Evolutionary conservation across 2,888 invertebrate species (phyloP).

Genomic region (Drosophila putrida): DNA sequence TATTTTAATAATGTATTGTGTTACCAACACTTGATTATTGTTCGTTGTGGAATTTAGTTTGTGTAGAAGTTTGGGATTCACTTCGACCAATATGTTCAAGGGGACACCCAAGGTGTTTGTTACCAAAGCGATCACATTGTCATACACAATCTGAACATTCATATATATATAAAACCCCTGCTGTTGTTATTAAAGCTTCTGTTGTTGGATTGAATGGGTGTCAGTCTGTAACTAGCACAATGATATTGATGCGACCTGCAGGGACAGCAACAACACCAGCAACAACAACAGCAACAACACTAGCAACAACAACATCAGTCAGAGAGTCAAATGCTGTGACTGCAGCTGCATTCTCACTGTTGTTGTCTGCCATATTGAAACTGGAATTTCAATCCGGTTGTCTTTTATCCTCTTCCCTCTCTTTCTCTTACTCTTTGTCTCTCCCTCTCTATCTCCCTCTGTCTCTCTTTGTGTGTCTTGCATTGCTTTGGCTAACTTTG

Average conservation of each 20-base stretch:
- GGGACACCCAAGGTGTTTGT: background rate
- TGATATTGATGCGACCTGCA: slow-evolving; percentile 59
- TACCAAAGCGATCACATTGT: slow-evolving; percentile 27
- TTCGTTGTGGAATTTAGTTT: no score
- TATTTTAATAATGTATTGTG: no score
- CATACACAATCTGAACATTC: slow-evolving; percentile 19
- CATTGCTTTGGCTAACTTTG: slow-evolving; percentile 31
- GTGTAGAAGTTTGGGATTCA: no score
- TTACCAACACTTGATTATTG: no score
- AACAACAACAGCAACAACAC: slow-evolving; percentile 14
- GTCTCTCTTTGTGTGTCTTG: background rate
- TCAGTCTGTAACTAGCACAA: slow-evolving; percentile 74
- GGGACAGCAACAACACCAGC: slow-evolving; percentile 7
- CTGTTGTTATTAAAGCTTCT: background rate
- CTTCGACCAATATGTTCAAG: no score
- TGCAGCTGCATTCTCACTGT: slow-evolving; percentile 37
- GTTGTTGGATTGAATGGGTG: slow-evolving; percentile 61
- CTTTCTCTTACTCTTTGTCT: background rate
- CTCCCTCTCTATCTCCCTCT: slow-evolving; percentile 1
- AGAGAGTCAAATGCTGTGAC: slow-evolving; percentile 12
- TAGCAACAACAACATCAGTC: no score
- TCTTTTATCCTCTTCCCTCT: slow-evolving; percentile 9
- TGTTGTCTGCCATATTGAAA: slow-evolving; percentile 50
- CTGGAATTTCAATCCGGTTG: slow-evolving; percentile 78
- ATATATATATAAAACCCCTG: background rate